These are phyloP conservation scores for Julus scandinavius DNA, from an alignment of 2,888 invertebrate genomes.

Conservation along the genomic window DNA sequence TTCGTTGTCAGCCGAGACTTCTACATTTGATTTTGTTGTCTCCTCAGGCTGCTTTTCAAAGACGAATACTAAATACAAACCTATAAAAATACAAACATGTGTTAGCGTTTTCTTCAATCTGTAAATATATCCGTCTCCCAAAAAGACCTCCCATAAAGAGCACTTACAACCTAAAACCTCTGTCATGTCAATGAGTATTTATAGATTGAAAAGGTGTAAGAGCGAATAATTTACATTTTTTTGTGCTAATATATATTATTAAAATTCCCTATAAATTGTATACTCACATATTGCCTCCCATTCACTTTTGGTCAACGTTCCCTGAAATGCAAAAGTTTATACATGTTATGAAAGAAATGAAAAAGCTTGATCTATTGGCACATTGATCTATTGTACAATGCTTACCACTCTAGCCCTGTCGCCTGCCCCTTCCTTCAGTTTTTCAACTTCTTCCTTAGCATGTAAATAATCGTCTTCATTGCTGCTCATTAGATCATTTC, in stretches of 20 bases:
- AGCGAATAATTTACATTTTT: not conserved
- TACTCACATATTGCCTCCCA: slow-evolving; percentile 93
- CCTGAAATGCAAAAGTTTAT: slow-evolving; percentile 65
- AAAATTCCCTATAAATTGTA: not conserved
- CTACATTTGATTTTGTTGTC: not conserved
- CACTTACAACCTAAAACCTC: not conserved
- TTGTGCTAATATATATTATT: not conserved
- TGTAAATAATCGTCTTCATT: slow-evolving; percentile 79
- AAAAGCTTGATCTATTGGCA: not conserved
- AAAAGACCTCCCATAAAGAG: not conserved
- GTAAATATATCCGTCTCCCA: not conserved
- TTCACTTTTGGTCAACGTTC: slow-evolving; percentile 87
- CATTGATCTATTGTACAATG: not conserved
- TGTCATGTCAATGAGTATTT: no score
- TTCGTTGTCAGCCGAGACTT: not conserved
- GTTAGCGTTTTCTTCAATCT: not conserved
- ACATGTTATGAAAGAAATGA: slow-evolving; percentile 59
- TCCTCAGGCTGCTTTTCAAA: slow-evolving; percentile 74
- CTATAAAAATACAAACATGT: slow-evolving; percentile 69
- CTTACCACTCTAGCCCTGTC: slow-evolving; percentile 18
- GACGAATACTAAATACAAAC: slow-evolving; percentile 83
- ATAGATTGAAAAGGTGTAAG: no score
- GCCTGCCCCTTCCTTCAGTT: slow-evolving; percentile 62
- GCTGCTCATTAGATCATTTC: slow-evolving; percentile 58
- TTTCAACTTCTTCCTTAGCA: slow-evolving; percentile 73